Evolutionary conservation across 1,140 invertebrate genomes (phyloP).

Genomic region (Penaeus chinensis): DNA sequence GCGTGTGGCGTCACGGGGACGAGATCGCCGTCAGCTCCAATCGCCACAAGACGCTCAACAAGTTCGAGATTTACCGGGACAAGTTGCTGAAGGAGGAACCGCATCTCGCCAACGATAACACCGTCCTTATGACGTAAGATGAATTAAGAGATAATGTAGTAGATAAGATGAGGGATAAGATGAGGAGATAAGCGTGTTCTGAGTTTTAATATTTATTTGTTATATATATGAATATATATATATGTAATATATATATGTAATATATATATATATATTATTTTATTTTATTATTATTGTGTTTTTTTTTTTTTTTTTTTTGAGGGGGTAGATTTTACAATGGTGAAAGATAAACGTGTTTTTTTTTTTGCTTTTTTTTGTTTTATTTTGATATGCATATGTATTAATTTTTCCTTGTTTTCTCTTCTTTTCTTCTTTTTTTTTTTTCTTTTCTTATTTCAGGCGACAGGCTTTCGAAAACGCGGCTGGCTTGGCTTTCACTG

Average conservation of each 20-base stretch:
- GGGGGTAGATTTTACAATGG: no score
- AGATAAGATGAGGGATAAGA: background rate
- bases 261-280: no score
- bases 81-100: slow-evolving; percentile 8
- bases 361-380: no score
- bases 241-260: no score
- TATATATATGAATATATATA: no score
- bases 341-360: no score
- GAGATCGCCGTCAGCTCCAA: background rate
- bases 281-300: no score
- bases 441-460: no score
- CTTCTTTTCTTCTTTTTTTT: no score
- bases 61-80: slow-evolving; percentile 16
- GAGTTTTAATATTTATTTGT: background rate
- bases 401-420: no score
- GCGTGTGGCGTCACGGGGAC: slow-evolving; percentile 4
- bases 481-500: slow-evolving; percentile 5
- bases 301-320: no score
- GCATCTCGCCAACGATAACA: slow-evolving; percentile 30
- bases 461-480: slow-evolving; percentile 7
- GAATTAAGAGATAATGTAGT: background rate
- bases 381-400: no score
- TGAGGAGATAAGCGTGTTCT: background rate
- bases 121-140: slow-evolving; percentile 48
- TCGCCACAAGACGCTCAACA: background rate